A percentile compares a stretch with the other conserved stretches of the same genome.
Conservation (phyloP, 1,140 invertebrate species). For the Trichonephila inaurata region DNA sequence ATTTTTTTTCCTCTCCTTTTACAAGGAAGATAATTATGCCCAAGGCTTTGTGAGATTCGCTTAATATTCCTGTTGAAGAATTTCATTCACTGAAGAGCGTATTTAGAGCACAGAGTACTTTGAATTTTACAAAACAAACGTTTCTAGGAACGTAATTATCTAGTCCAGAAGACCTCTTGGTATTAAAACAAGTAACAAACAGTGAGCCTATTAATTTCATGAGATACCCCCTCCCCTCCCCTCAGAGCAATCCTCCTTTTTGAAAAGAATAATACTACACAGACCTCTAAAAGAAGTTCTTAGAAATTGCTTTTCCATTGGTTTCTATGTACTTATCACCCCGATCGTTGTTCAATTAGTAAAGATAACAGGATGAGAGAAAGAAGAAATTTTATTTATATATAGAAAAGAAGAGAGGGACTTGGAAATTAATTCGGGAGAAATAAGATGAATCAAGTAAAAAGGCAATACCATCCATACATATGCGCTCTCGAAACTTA, state of each 20-base stretch:
- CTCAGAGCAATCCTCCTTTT: background rate
- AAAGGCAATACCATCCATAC: background rate
- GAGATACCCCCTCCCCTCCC: background rate
- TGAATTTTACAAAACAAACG: constrained; percentile 20
- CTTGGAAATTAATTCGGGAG: constrained; percentile 65
- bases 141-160: constrained; percentile 13
- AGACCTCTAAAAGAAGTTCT: constrained; percentile 16
- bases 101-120: background rate
- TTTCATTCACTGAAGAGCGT: background rate
- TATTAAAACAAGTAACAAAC: constrained; percentile 36
- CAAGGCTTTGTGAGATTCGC: background rate
- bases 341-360: constrained; percentile 69
- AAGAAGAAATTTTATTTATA: constrained; percentile 15
- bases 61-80: constrained; percentile 2
- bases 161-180: constrained; percentile 15
- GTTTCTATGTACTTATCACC: constrained; percentile 55
- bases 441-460: constrained; percentile 65
- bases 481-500: constrained; percentile 23
- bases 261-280: constrained; percentile 29
- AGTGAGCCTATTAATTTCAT: constrained; percentile 19
- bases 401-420: constrained; percentile 38
- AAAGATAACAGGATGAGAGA: constrained; percentile 19
- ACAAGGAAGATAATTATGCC: background rate
- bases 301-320: constrained; percentile 64
- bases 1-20: background rate